Conservation (phyloP, 92 coral and sea anemone genomes). For the Heteractis magnifica region DNA sequence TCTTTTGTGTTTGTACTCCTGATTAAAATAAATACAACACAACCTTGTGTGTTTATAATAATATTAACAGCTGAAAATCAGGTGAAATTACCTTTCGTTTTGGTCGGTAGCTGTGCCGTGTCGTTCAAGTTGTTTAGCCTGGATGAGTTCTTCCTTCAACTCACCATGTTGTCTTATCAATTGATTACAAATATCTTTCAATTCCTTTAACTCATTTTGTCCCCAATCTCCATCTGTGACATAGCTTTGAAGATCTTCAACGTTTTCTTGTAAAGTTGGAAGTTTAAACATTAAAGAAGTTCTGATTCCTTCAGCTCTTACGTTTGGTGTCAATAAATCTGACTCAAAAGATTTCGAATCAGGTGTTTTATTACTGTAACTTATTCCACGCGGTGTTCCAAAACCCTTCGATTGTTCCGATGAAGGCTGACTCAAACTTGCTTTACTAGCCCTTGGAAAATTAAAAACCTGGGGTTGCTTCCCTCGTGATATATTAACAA, state of each 20-base stretch:
- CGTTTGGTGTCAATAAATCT: slow-evolving; percentile 56
- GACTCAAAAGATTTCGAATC: slow-evolving; percentile 6
- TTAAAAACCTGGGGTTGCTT: slow-evolving; percentile 70
- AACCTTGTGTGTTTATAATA: slow-evolving; percentile 20
- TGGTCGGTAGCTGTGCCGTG: slow-evolving; percentile 45
- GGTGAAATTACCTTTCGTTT: slow-evolving; percentile 56
- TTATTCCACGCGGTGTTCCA: slow-evolving; percentile 32
- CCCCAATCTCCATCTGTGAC: slow-evolving; percentile 71
- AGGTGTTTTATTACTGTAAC: slow-evolving; percentile 6
- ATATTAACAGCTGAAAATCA: slow-evolving; percentile 17
- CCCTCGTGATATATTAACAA: slow-evolving; percentile 54
- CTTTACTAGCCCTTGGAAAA: slow-evolving; percentile 74
- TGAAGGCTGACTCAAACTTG: slow-evolving; percentile 57
- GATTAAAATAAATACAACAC: slow-evolving; percentile 1
- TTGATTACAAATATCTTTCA: slow-evolving; percentile 76
- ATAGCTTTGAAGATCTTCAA: slow-evolving; percentile 71
- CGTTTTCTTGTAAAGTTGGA: slow-evolving; percentile 76
- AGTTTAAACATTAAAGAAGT: slow-evolving; percentile 70
- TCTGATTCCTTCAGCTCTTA: slow-evolving; percentile 65
- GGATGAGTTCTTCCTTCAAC: slow-evolving; percentile 65
- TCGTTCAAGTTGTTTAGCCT: slow-evolving; percentile 59
- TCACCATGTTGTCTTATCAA: slow-evolving; percentile 62
- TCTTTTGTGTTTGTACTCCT: slow-evolving; percentile 2
- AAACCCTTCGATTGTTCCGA: neutral
- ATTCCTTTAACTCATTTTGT: slow-evolving; percentile 65